phyloP scores from a whole-genome alignment of 2,888 invertebrate genomes.

The Liodrosophila aerea region DNA sequence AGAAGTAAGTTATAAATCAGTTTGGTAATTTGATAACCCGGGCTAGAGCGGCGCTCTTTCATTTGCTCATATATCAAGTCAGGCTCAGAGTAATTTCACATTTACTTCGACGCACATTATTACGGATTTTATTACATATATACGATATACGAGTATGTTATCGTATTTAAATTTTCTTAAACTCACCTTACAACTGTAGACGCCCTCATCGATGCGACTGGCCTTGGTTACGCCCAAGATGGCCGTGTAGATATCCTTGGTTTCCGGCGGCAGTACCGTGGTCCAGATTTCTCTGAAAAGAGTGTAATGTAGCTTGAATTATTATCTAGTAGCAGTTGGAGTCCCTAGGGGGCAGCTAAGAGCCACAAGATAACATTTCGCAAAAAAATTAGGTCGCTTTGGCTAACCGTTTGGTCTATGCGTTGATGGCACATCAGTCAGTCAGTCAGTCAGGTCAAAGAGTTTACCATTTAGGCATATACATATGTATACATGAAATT shows the following conservation, averaged over 20 bases:
- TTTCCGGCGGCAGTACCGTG: conserved; percentile 83
- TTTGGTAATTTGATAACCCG: conserved; percentile 45
- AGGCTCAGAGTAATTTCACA: not conserved
- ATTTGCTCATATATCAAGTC: conserved; percentile 37
- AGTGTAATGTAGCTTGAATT: too few species aligned
- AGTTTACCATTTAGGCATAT: too few species aligned
- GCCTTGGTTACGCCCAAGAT: conserved; percentile 89
- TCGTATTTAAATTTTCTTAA: not conserved
- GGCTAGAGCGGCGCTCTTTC: not conserved
- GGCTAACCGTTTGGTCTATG: too few species aligned
- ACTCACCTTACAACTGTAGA: conserved; percentile 89
- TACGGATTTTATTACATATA: not conserved
- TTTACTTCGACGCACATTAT: too few species aligned
- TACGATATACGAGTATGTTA: too few species aligned
- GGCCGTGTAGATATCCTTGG: conserved; percentile 84
- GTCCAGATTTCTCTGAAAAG: conserved; percentile 87
- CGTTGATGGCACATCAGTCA: too few species aligned
- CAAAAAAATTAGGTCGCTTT: too few species aligned
- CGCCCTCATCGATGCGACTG: conserved; percentile 88
- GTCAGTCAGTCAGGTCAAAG: too few species aligned
- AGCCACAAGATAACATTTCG: too few species aligned
- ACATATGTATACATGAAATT: too few species aligned
- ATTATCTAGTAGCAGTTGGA: not conserved
- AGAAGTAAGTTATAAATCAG: conserved; percentile 63
- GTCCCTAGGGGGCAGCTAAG: too few species aligned